A percentile compares a stretch with the other conserved stretches of the same genome.
These are phyloP conservation scores for Hyla sarda DNA, from an alignment of 2,113 vertebrate species.

Conservation along the genomic window DNA sequence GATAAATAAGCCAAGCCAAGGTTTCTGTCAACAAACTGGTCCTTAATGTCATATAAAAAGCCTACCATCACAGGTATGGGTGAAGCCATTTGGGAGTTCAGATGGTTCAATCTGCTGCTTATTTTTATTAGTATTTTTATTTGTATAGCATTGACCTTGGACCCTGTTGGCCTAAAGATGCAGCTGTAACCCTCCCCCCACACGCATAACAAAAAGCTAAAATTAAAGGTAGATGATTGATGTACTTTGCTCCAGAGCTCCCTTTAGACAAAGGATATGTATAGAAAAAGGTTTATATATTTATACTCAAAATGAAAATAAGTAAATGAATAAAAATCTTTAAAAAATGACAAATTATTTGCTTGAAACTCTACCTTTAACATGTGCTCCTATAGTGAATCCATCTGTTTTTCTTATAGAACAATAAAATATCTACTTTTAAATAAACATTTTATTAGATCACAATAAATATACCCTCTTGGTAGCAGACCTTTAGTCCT, in stretches of 20 bases:
- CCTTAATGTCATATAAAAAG: neutral
- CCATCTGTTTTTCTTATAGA: too few relatives aligned
- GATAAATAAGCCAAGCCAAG: neutral
- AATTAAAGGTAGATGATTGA: constrained; percentile 8
- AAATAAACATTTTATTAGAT: too few relatives aligned
- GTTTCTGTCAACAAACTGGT: neutral
- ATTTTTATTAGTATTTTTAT: constrained; percentile 9
- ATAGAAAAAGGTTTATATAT: neutral
- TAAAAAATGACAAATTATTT: too few relatives aligned
- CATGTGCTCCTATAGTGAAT: too few relatives aligned
- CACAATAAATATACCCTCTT: too few relatives aligned
- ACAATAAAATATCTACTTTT: too few relatives aligned
- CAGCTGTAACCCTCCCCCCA: neutral
- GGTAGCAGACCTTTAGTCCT: too few relatives aligned
- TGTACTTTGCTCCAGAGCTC: neutral
- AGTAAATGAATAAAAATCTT: too few relatives aligned
- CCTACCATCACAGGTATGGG: neutral
- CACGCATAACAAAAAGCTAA: neutral
- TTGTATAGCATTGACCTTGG: constrained; percentile 16
- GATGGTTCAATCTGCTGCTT: neutral
- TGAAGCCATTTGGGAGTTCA: neutral
- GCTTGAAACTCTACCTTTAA: too few relatives aligned
- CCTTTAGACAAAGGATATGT: neutral
- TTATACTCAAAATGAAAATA: neutral
- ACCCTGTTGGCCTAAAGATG: neutral